Evolutionary conservation across 2,113 vertebrate genomes (phyloP), one percentile per base, ranked within the genome.

Genomic region (Columba livia): DNA sequence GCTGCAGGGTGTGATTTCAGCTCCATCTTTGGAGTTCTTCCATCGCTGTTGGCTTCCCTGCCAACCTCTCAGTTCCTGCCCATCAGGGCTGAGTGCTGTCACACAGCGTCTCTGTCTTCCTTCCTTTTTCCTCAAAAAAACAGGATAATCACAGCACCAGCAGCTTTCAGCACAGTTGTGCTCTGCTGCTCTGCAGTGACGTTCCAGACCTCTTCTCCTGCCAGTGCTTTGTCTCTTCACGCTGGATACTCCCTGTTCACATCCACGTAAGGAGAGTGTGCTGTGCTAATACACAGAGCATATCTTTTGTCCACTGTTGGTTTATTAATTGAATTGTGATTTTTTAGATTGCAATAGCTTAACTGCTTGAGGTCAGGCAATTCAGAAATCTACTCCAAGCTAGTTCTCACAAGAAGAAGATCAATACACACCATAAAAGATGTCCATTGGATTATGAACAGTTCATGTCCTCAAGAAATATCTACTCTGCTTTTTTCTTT

Each of bases 351-450:
- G 54, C 50, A 62, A 1, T 65, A 65, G 51, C 85, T 69, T 75
- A 81, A 86, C 79, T 86, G 62, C 73, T 80, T 69, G 50, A 86
- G n/a, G 83, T 90, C 83, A 85, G 57, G 53, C 42, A 78, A 67
- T 83, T 93, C 87, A 79, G 73, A 90, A 94, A 94, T 90, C 62
- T 92, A 65, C 42, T 90, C 25, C 48, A 65, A 61, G 69, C 65
- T 69, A 84, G 66, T 66, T 84, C 73, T 79, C 25, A 61, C 69
- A 56, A 53, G 79, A 73, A 83, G n/a, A 89, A 96, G 79, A 96
- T 94, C 88, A 75, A 94, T 93, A 91, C 53, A 40, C 9, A 25
- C n/a, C 44, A 87, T 92, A 79, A 77, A 94, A 94, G 32, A 28
- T 64, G 78, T 67, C 65, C 60, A 71, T 53, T 48, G 32, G 75